A percentile compares a stretch with the other conserved stretches of the same genome.
Evolutionary conservation across 2,797 vertebrate genomes (phyloP).

Genomic region (Acridotheres tristis): DNA sequence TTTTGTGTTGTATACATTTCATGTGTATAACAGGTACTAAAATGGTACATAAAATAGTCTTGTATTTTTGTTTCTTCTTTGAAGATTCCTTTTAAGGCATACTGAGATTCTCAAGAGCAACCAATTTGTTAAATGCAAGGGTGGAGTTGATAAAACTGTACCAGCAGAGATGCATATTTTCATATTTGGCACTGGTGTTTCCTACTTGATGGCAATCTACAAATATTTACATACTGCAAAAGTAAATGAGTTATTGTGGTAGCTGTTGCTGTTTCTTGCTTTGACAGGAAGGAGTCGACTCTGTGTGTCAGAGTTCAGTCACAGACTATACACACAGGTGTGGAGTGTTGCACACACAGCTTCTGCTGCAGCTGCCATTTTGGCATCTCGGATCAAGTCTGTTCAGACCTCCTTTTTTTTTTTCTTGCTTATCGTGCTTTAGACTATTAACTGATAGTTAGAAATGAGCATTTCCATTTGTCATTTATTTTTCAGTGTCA

Average conservation of each 20-base stretch:
- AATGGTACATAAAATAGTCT: neutral
- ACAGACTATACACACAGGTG: neutral
- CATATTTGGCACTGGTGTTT: conserved; percentile 25
- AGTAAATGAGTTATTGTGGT: conserved; percentile 7
- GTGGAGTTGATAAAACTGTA: conserved; percentile 32
- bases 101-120: neutral
- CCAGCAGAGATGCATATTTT: conserved; percentile 4
- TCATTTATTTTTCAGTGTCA: neutral
- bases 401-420: neutral
- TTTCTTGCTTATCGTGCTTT: neutral
- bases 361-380: conserved; percentile 20
- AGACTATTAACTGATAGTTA: neutral
- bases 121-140: neutral
- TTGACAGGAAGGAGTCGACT: neutral
- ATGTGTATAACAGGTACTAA: neutral
- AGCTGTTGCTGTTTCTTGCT: conserved; percentile 31
- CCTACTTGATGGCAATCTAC: conserved; percentile 26
- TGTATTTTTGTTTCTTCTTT: conserved; percentile 9
- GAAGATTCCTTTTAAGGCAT: neutral
- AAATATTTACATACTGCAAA: conserved; percentile 50
- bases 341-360: neutral
- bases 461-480: neutral
- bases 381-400: neutral
- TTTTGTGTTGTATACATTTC: neutral
- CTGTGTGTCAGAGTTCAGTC: neutral